A percentile compares a stretch with the other conserved stretches of the same genome.
Evolutionary conservation across 2,797 vertebrate genomes (phyloP).

Genomic region (Otus scops): DNA sequence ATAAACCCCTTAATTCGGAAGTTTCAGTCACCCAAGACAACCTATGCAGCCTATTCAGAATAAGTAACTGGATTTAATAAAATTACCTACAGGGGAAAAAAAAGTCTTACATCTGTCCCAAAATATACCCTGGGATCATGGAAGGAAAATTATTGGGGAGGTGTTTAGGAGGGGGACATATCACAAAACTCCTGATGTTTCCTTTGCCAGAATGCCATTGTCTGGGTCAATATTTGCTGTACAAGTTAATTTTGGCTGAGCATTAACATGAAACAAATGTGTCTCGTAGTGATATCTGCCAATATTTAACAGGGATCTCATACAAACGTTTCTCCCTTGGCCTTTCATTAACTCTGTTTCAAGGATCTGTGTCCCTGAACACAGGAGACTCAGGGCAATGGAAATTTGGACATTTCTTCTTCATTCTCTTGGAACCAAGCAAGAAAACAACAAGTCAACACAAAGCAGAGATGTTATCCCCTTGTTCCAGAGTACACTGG

Average conservation of each 20-base stretch:
- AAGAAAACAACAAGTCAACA: neutral
- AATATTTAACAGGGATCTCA: slow-evolving; percentile 26
- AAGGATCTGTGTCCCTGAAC: neutral
- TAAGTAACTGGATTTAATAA: neutral
- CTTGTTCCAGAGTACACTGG: neutral
- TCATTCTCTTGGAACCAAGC: neutral
- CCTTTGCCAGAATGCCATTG: neutral
- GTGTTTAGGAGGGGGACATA: neutral
- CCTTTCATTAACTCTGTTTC: neutral
- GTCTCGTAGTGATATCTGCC: neutral
- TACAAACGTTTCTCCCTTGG: neutral
- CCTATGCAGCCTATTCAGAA: neutral
- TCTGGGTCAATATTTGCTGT: slow-evolving; percentile 35
- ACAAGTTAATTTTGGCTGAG: neutral
- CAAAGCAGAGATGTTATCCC: neutral
- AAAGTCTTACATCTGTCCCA: neutral
- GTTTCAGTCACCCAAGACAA: neutral
- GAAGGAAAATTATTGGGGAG: neutral
- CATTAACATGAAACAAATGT: slow-evolving; percentile 8
- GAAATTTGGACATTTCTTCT: neutral
- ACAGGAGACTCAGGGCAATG: neutral
- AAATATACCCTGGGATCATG: neutral
- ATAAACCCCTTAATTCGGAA: neutral
- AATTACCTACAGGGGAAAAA: neutral
- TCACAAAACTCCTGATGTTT: neutral